phyloP scores from a whole-genome alignment of 2,888 invertebrate genomes.

The Acanthosepion esculentum region DNA sequence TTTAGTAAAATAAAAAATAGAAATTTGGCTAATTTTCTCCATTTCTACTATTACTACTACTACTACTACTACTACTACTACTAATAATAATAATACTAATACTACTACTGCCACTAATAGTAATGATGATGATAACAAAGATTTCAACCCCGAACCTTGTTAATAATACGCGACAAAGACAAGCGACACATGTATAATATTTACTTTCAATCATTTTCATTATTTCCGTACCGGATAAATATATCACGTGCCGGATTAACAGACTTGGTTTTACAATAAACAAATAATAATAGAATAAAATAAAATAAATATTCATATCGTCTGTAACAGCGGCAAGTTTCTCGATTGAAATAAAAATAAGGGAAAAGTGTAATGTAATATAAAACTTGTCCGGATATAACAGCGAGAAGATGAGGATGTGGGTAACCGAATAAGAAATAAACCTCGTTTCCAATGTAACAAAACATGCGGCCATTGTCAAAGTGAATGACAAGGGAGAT shows the following conservation, averaged over 20 bases:
- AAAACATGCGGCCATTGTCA: not conserved
- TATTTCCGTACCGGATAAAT: not conserved
- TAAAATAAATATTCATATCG: accelerated
- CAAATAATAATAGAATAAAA: not conserved
- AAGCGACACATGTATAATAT: not conserved
- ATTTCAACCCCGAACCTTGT: not conserved
- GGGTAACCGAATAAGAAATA: not conserved
- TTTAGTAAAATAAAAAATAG: too few species aligned
- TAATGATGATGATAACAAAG: too few species aligned
- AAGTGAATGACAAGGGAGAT: not conserved
- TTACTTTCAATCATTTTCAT: not conserved
- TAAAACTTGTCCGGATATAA: not conserved
- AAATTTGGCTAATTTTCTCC: too few species aligned
- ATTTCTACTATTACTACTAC: too few species aligned
- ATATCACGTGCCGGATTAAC: slow-evolving; percentile 15
- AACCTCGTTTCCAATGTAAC: not conserved
- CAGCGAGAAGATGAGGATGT: not conserved
- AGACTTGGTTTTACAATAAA: not conserved
- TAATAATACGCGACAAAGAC: not conserved
- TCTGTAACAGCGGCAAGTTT: too few species aligned
- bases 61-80: too few species aligned
- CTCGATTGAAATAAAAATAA: not conserved
- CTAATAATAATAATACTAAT: too few species aligned
- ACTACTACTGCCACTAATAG: too few species aligned
- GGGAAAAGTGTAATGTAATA: not conserved